Evolutionary conservation across 1,140 invertebrate genomes (phyloP), one percentile per base, ranked within the genome.

Genomic region (Euglossa dilemma): DNA sequence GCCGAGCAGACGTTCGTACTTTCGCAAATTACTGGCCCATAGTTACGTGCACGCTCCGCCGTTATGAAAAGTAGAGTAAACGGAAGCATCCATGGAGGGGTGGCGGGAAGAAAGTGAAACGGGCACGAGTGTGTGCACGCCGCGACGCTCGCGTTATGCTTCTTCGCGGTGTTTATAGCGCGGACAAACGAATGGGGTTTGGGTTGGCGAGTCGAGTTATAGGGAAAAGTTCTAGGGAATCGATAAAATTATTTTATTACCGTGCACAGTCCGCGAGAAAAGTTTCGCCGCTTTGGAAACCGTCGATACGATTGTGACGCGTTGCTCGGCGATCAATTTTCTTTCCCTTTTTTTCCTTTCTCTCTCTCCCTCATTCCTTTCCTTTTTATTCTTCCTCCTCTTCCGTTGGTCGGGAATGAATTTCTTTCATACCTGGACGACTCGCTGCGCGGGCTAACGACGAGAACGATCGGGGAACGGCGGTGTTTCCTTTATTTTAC

Each of bases 1-100:
- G 84, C 70, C 75, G 69, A 81, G 83, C 84, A 77, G 73, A 88
- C 84, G 87, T 80, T 76, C 85, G 74, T 89, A 85, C 85, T 82
- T 85, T 89, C 74, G 74, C 71, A 87, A 89, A 89, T 89, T 89
- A 89, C 85, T 77, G 79, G 80, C 54, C 79, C 66, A 56, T 50
- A 70, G 45, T 88, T 88, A 88, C 84, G 84, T 72, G 85, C 77
- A 80, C 74, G 63, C 56, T 56, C 64, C 54, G 36, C 54, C 59
- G 28, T 73, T n/a, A 61, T 52, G 77, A 50, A 81, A 69, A 87
- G n/a, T 78, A 56, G 78, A 43, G 23, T 70, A 59, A 25, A 56
- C 50, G 45, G 63, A 69, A 36, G n/a, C 16, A 67, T 81, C 64
- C 57, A 85, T 69, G 25, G 54, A n/a, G n/a, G n/a, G n/a, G n/a